Evolutionary conservation across 2,113 vertebrate species (phyloP).

Genomic region (Nannospalax galili): DNA sequence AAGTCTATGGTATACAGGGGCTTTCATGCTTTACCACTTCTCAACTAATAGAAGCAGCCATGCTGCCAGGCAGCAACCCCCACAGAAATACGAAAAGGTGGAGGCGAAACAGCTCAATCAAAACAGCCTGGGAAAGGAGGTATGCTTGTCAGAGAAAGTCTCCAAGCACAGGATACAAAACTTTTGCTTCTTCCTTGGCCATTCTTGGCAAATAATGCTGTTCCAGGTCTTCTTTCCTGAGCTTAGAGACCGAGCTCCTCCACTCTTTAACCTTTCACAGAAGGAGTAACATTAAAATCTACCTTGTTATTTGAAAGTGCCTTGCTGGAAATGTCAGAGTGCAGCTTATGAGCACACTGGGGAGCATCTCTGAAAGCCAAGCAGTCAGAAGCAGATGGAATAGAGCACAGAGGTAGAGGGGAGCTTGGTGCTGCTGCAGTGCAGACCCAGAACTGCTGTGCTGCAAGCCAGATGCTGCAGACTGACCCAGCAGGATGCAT

Average conservation of each 20-base stretch:
- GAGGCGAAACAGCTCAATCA: slow-evolving; percentile 74
- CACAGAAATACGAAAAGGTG: slow-evolving; percentile 63
- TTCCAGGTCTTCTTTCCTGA: neutral
- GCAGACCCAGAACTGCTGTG: neutral
- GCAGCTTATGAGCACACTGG: neutral
- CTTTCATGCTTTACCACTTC: slow-evolving; percentile 31
- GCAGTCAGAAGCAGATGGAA: slow-evolving; percentile 33
- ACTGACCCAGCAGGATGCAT: slow-evolving; percentile 66
- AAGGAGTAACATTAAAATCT: slow-evolving; percentile 36
- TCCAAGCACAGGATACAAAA: slow-evolving; percentile 34
- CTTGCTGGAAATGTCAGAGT: slow-evolving; percentile 56
- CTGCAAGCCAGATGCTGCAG: slow-evolving; percentile 50
- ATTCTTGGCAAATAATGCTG: slow-evolving; percentile 5
- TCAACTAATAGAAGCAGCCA: slow-evolving; percentile 58
- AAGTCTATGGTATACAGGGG: slow-evolving; percentile 12
- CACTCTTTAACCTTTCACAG: slow-evolving; percentile 50
- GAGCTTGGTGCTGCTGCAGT: neutral
- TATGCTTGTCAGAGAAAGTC: slow-evolving; percentile 45
- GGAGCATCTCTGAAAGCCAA: slow-evolving; percentile 58
- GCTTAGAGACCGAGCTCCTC: neutral
- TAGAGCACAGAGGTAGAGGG: neutral
- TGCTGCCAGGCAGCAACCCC: slow-evolving; percentile 72
- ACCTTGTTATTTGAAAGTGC: slow-evolving; percentile 49
- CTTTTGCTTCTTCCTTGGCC: slow-evolving; percentile 24
- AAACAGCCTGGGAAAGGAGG: slow-evolving; percentile 52